Evolutionary conservation across 2,113 vertebrate genomes (phyloP), one percentile per base, ranked within the genome.

Genomic region (Cyphomyrus plagiostoma): DNA sequence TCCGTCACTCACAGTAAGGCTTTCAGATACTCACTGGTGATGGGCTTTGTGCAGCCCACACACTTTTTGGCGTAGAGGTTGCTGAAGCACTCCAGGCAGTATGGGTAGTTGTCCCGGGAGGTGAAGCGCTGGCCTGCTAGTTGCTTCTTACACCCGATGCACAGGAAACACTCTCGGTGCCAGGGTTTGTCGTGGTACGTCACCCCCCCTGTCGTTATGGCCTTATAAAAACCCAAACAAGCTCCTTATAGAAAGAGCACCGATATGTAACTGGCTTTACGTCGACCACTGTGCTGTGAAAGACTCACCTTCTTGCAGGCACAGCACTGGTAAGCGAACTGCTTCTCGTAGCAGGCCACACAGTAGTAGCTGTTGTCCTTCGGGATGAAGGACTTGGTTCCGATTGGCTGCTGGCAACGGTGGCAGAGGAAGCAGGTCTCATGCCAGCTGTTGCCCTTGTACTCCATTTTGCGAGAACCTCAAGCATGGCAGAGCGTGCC

Each of bases 381-480:
- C 0, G 98, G 98, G 94, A 99, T 99, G 94, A 99, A 99, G 93
- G 98, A 98, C 95, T 99, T 99, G 90, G 98, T 99, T 94, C 98
- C 98, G 13, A 99, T 99, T 9, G 98, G 98, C 93, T 99, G 97
- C 86, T 98, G 98, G 93, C 98, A 99, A 91, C 94, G 98, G 89
- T 96, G 96, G 93, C 98, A 99, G 94, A 97, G 95, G 91, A 99
- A 99, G 94, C 98, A 99, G 89, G 97, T 98, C 96, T 99, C 98
- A 0, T 99, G 98, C 98, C 98, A 99, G 95, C 97, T 99, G 95
- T 96, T 98, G 90, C 98, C 98, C 93, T 98, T 99, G 92, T 99
- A 97, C 92, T 99, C 98, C 98, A 99, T 99, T 95, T 99, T 99
- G 89, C 98, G 97, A 83, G 98, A 98, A 77, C 98, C 98, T 99